phyloP scores from a whole-genome alignment of 2,888 invertebrate genomes.

The Drosophila seclusa region DNA sequence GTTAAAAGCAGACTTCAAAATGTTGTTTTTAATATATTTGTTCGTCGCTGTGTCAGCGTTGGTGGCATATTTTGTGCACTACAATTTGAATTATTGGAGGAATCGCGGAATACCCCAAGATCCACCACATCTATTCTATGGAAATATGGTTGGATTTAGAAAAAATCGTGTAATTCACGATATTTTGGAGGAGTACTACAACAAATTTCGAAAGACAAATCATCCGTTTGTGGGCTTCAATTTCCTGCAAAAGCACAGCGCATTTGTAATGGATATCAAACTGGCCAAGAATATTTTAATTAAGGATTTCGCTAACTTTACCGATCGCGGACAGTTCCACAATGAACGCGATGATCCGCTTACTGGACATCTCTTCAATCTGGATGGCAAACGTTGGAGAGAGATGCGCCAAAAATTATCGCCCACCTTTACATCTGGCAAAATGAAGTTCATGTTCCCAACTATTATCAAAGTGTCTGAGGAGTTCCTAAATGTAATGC shows the following conservation, averaged over 20 bases:
- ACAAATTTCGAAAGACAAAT: slow-evolving; percentile 47
- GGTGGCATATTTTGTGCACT: slow-evolving; percentile 36
- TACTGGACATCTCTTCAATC: slow-evolving; percentile 78
- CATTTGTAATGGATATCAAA: slow-evolving; percentile 61
- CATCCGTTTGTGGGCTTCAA: slow-evolving; percentile 69
- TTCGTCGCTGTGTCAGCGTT: slow-evolving; percentile 45
- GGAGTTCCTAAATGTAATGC: slow-evolving; percentile 54
- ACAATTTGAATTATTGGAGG: slow-evolving; percentile 56
- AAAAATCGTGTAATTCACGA: slow-evolving; percentile 41
- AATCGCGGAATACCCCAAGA: slow-evolving; percentile 54
- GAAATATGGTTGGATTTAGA: slow-evolving; percentile 50
- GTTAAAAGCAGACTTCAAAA: slow-evolving; percentile 7
- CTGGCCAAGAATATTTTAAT: slow-evolving; percentile 60
- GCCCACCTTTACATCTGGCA: slow-evolving; percentile 82
- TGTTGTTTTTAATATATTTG: slow-evolving; percentile 50
- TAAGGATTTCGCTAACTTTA: slow-evolving; percentile 80
- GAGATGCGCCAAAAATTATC: slow-evolving; percentile 82
- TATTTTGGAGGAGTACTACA: slow-evolving; percentile 48
- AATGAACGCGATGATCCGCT: slow-evolving; percentile 83
- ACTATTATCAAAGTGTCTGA: slow-evolving; percentile 57
- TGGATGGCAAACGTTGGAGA: slow-evolving; percentile 85
- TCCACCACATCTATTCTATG: slow-evolving; percentile 48
- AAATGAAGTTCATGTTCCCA: slow-evolving; percentile 78
- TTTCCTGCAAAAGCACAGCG: slow-evolving; percentile 57
- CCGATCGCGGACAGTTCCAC: slow-evolving; percentile 79